phyloP scores from a whole-genome alignment of 2,888 invertebrate species.

The Hypomecis atomaria region DNA sequence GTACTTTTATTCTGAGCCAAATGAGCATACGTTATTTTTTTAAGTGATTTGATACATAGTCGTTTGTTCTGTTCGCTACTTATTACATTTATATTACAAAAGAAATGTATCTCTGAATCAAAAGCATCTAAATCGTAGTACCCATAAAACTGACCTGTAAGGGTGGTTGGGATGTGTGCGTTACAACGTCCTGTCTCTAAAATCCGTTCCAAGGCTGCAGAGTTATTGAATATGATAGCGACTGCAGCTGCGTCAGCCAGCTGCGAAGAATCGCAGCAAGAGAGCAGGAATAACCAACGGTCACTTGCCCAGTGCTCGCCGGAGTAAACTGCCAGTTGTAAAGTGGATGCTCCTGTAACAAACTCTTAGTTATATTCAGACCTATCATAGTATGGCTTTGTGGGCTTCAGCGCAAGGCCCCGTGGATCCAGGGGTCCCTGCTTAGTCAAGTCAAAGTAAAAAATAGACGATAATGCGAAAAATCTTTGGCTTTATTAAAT shows the following conservation, averaged over 20 bases:
- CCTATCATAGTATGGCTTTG: no score
- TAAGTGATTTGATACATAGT: no score
- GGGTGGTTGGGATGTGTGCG: constrained; percentile 72
- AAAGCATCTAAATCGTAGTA: no score
- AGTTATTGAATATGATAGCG: constrained; percentile 74
- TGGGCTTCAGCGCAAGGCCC: no score
- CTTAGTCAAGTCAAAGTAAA: no score
- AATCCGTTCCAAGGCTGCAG: constrained; percentile 67
- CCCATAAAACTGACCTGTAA: constrained; percentile 62
- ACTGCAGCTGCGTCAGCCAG: constrained; percentile 79
- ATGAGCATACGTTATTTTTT: no score
- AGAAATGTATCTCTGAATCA: no score
- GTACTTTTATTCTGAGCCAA: neutral
- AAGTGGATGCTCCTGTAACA: constrained; percentile 70
- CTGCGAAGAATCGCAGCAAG: constrained; percentile 78
- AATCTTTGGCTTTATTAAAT: no score
- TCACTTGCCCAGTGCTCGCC: constrained; percentile 68
- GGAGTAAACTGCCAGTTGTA: constrained; percentile 77
- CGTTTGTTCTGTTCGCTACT: no score
- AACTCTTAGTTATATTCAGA: neutral
- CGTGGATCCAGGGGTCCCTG: no score
- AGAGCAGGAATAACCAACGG: constrained; percentile 69
- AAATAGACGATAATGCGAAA: no score
- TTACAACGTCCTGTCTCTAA: constrained; percentile 75
- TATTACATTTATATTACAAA: no score